phyloP scores from a whole-genome alignment of 2,888 invertebrate species.

The Dicycla oo region DNA sequence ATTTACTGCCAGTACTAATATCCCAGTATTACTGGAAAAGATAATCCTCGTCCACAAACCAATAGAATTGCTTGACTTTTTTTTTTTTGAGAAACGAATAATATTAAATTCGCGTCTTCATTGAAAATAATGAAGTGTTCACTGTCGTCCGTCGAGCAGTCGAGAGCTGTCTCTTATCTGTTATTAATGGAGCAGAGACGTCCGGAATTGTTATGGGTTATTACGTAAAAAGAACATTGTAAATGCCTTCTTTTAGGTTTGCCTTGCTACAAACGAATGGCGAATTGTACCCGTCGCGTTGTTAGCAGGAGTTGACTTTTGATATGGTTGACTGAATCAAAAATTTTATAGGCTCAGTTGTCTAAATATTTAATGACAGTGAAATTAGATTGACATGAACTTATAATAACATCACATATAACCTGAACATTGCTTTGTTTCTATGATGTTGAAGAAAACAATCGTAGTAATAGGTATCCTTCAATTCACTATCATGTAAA shows the following conservation, averaged over 20 bases:
- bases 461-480: too few relatives aligned
- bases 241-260: conserved; percentile 69
- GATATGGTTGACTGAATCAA: background rate
- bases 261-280: conserved; percentile 66
- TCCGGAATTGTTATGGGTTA: conserved; percentile 72
- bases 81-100: background rate
- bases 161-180: conserved; percentile 72
- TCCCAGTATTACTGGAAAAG: too few relatives aligned
- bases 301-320: conserved; percentile 49
- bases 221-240: conserved; percentile 76
- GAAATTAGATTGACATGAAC: background rate
- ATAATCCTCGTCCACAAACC: background rate
- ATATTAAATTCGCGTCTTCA: conserved; percentile 7
- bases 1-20: too few relatives aligned
- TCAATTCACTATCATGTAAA: too few relatives aligned
- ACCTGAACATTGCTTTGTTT: too few relatives aligned
- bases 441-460: too few relatives aligned
- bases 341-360: background rate
- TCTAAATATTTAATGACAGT: background rate
- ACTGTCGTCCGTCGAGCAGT: conserved; percentile 66
- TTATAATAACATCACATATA: too few relatives aligned
- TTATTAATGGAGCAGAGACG: conserved; percentile 75
- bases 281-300: conserved; percentile 74
- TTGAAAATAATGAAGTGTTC: conserved; percentile 80
- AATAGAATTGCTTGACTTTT: too few relatives aligned